These are phyloP conservation scores for Coelopa frigida DNA, from an alignment of 1,140 invertebrate species.

Conservation along the genomic window DNA sequence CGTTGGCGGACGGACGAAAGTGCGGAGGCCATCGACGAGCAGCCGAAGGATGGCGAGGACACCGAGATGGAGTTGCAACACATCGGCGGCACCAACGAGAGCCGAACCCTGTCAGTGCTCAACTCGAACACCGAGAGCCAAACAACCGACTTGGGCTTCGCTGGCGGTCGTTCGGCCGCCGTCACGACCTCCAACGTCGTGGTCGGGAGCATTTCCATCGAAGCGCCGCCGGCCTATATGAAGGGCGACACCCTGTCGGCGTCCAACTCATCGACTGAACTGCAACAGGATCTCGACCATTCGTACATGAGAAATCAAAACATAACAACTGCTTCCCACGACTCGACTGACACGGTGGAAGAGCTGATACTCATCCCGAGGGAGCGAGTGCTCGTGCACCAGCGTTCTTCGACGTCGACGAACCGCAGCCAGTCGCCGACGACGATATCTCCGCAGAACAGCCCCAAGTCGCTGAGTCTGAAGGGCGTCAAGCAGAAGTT, in stretches of 20 bases:
- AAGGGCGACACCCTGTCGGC: slow-evolving; percentile 21
- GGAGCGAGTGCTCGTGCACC: slow-evolving; percentile 17
- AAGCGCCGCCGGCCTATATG: slow-evolving; percentile 38
- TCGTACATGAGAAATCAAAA: slow-evolving; percentile 18
- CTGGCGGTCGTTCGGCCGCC: slow-evolving; percentile 25
- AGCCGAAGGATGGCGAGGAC: slow-evolving; percentile 14
- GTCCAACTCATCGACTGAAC: slow-evolving; percentile 8
- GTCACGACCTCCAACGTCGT: slow-evolving; percentile 37
- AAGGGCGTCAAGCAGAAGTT: slow-evolving; percentile 51
- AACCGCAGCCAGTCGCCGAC: slow-evolving; percentile 43
- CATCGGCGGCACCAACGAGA: slow-evolving; percentile 22
- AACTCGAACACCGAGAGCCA: slow-evolving; percentile 23
- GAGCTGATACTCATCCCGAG: slow-evolving; percentile 25
- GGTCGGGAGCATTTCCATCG: slow-evolving; percentile 40
- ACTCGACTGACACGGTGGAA: slow-evolving; percentile 38
- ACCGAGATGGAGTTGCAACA: slow-evolving; percentile 35
- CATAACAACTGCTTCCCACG: slow-evolving; percentile 22
- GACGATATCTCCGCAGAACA: slow-evolving; percentile 47
- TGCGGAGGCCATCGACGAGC: slow-evolving; percentile 25
- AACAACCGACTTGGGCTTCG: slow-evolving; percentile 24
- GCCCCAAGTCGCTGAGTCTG: slow-evolving; percentile 31
- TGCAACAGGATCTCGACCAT: slow-evolving; percentile 21
- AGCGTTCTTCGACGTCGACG: slow-evolving; percentile 46
- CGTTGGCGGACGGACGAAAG: slow-evolving; percentile 41
- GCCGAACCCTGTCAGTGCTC: slow-evolving; percentile 23